Evolutionary conservation across 2,113 vertebrate species (phyloP).

Genomic region (Sorex araneus): DNA sequence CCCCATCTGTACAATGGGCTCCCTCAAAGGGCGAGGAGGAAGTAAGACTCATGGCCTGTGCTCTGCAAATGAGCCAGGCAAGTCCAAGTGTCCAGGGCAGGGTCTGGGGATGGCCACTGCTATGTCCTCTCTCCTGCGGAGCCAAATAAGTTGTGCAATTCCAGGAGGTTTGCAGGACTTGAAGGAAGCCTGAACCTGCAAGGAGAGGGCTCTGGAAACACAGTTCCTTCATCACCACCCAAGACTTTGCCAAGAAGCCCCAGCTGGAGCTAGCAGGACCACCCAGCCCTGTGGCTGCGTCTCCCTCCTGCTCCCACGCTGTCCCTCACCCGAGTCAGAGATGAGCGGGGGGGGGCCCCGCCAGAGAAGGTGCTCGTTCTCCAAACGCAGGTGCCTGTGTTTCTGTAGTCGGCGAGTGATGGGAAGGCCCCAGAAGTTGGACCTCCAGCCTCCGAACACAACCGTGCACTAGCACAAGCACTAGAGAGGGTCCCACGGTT

Average conservation of each 20-base stretch:
- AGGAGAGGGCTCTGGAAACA: not conserved
- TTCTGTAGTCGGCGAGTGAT: not conserved
- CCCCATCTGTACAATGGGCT: not conserved
- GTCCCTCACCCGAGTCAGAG: not conserved
- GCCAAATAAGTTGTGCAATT: not conserved
- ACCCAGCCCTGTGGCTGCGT: not conserved
- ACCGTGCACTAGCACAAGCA: not conserved
- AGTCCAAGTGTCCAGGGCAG: not conserved
- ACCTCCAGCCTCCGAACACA: not conserved
- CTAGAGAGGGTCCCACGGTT: not conserved
- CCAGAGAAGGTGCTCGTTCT: not conserved
- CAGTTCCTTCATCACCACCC: not conserved
- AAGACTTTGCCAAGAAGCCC: not conserved
- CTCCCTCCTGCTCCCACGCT: not conserved
- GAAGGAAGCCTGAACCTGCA: not conserved
- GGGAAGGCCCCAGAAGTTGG: not conserved
- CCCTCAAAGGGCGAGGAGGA: not conserved
- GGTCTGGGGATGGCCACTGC: not conserved
- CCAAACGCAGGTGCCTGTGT: not conserved
- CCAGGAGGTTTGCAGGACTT: not conserved
- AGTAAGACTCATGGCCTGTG: not conserved
- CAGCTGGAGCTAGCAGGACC: not conserved
- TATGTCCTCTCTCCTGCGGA: not conserved
- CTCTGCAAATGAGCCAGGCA: not conserved
- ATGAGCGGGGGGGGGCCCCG: not conserved